Evolutionary conservation across 2,888 invertebrate genomes (phyloP).

Genomic region (Callinectes sapidus): DNA sequence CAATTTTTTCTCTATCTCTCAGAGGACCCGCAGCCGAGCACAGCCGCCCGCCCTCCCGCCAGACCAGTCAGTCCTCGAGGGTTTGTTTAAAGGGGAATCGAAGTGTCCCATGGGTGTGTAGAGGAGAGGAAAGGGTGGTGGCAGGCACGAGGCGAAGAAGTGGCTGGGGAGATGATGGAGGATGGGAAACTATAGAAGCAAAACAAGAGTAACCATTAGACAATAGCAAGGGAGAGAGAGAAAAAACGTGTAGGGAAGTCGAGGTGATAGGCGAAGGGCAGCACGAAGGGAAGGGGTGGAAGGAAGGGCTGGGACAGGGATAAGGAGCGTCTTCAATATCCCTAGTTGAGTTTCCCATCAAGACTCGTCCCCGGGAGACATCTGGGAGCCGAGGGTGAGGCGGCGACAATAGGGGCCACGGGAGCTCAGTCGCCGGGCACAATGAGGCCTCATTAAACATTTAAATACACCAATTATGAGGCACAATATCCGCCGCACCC

Average conservation of each 20-base stretch:
- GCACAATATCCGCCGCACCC: slow-evolving; percentile 18
- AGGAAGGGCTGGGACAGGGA: background rate
- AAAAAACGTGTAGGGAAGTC: background rate
- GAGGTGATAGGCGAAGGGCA: background rate
- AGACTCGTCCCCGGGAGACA: background rate
- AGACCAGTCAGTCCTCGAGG: background rate
- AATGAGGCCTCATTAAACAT: slow-evolving; percentile 29
- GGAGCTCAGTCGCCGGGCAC: slow-evolving; percentile 8
- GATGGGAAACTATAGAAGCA: background rate
- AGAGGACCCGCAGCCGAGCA: background rate
- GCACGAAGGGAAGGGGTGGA: background rate
- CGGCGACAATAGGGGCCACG: slow-evolving; percentile 13
- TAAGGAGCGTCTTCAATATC: background rate
- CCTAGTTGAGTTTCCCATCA: background rate
- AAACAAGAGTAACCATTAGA: background rate
- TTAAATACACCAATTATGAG: slow-evolving; percentile 35
- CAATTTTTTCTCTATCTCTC: slow-evolving; percentile 26
- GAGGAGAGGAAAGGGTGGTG: background rate
- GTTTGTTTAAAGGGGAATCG: slow-evolving; percentile 23
- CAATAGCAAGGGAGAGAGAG: background rate
- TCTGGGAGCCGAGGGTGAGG: background rate
- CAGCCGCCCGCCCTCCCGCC: background rate
- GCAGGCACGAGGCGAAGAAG: background rate
- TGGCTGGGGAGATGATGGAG: background rate
- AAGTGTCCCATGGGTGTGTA: background rate